Evolutionary conservation across 1,140 invertebrate genomes (phyloP), one percentile per base, ranked within the genome.

Genomic region (Heliconius melpomene): DNA sequence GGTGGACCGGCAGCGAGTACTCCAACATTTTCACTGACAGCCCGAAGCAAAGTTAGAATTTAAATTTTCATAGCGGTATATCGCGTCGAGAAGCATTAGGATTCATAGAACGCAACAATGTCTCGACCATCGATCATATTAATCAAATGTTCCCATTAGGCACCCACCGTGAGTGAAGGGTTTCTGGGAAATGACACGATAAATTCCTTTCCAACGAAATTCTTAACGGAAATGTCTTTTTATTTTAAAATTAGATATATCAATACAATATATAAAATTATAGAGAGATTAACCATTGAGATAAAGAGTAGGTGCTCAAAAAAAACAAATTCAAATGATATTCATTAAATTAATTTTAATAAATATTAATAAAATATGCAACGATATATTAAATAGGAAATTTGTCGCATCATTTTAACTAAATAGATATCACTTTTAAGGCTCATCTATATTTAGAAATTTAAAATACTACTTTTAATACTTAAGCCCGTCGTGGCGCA

Each of bases 11-110:
- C 89, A 80, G 80, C 82, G 81, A 92, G 84, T 87, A 89, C 87
- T 89, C 83, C 87, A 88, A 90, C 93, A 94, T 93, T 94, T 93
- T 94, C 91, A 93, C 92, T 93, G 90, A 80, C 86, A 85, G 84
- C 72, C 78, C 81, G 84, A 85, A 79, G 84, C 85, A 83, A 79
- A 90, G 83, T 88, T 89, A 88, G 93, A 93, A 94, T 94, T 88
- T 92, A 90, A 94, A 94, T 91, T 93, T 91, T 84, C 86, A 82
- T 94, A 94, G 93, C 93, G 93, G 93, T 94, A 91, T 84, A 82
- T 83, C 80, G 36, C 71, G 60, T 66, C 60, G 77, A 72, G 74
- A 78, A 84, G 75, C 85, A 90, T 94, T 92, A 88, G 82, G 82
- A 93, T 94, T 90, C 92, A 89, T 82, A 87, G 87, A 86, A 84